Evolutionary conservation across 2,113 vertebrate species (phyloP), one percentile per base, ranked within the genome.

Genomic region (Gorsachius goisagi): DNA sequence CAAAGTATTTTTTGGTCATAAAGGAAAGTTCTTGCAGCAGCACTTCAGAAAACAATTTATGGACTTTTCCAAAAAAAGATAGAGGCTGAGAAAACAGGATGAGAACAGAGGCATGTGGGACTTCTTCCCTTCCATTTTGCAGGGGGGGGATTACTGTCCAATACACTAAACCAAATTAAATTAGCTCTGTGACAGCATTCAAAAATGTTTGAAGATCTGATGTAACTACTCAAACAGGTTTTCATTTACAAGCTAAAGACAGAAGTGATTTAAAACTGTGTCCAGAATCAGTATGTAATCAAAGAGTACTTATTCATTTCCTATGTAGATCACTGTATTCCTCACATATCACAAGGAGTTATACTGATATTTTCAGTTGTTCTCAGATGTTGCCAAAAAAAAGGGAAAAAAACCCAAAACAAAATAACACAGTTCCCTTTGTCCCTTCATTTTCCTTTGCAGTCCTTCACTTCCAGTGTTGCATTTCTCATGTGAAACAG

Each of bases 401-500:
- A 49, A 12, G 15, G n/a, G n/a, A n/a, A 45, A 84, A 44, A 86
- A 74, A 15, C 0, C 5, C 26, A 9, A 76, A 67, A 41, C 21
- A 72, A 78, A 81, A 41, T 19, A 49, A 35, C 11, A 24, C 20
- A 22, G 12, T 87, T 52, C 41, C 32, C 32, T 85, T 92, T 66
- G 52, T 92, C 18, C 33, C 24, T 93, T 95, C 18, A 30, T 60
- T 89, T 76, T 86, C 58, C 63, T 82, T 93, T 80, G 83, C 64
- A 90, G 72, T 69, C 60, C 44, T 60, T 85, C 60, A 52, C 55
- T 94, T 63, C 49, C 35, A 85, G 72, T 32, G 20, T 41, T 79
- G 41, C 30, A 47, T 90, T 97, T 97, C 75, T 88, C 80, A n/a
- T 91, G 84, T 78, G 93, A 97, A 95, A 45, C 10, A 2, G 41